These are phyloP conservation scores for Myoxocephalus aenaeus DNA, from an alignment of 2,797 vertebrate species.

Conservation along the genomic window DNA sequence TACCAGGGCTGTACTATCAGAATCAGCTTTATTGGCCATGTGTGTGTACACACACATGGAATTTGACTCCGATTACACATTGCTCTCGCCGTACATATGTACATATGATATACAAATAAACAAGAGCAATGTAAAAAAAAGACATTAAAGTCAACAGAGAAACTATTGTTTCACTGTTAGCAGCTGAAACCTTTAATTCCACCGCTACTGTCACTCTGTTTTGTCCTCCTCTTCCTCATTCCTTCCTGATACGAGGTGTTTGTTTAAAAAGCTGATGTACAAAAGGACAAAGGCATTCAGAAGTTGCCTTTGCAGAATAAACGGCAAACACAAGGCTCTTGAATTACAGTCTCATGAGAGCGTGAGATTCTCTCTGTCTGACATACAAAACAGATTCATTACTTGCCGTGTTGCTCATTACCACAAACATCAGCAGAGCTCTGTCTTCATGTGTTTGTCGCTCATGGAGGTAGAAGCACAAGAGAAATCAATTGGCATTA, in stretches of 20 bases:
- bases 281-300: conserved; percentile 40
- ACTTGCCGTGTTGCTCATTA: background rate
- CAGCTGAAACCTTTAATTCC: conserved; percentile 4
- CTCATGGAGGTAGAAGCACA: conserved; percentile 8
- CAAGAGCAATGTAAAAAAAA: too few species aligned
- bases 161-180: conserved; percentile 11
- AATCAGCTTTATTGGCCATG: too few species aligned
- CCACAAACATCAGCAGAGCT: background rate
- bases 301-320: conserved; percentile 26
- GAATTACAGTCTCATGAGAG: conserved; percentile 27
- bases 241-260: conserved; percentile 43
- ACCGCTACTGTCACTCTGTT: conserved; percentile 19
- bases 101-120: too few species aligned
- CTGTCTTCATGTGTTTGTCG: background rate
- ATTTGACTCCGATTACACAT: too few species aligned
- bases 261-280: conserved; percentile 49
- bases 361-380: conserved; percentile 11
- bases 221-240: conserved; percentile 52
- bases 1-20: background rate
- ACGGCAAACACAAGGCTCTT: conserved; percentile 36
- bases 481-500: background rate
- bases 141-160: background rate
- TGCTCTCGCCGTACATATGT: too few species aligned
- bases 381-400: background rate
- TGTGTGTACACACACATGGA: too few species aligned